Evolutionary conservation across 2,888 invertebrate species (phyloP).

Genomic region (Papilio demoleus): DNA sequence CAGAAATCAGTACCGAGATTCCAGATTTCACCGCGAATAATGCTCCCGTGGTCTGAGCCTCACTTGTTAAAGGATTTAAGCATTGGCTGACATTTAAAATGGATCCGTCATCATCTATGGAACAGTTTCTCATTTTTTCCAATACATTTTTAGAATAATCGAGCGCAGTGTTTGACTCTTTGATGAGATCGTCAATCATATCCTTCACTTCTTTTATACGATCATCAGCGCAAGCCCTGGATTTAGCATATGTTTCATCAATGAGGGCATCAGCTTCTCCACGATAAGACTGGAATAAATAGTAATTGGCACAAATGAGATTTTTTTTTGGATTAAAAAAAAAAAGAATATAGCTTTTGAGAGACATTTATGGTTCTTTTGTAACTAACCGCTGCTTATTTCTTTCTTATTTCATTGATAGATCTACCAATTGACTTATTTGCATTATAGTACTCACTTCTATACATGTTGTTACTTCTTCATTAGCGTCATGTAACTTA

Average conservation of each 20-base stretch:
- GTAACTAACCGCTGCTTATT: neutral
- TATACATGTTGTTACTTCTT: constrained; percentile 61
- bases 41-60: constrained; percentile 61
- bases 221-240: constrained; percentile 62
- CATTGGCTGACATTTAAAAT: constrained; percentile 62
- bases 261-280: constrained; percentile 59
- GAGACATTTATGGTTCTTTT: neutral
- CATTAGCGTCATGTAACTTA: constrained; percentile 56
- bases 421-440: neutral
- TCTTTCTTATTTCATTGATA: neutral
- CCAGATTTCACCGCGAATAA: constrained; percentile 60
- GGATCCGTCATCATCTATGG: constrained; percentile 51
- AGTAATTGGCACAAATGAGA: no score
- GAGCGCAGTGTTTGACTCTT: constrained; percentile 54
- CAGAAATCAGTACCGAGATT: constrained; percentile 55
- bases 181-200: constrained; percentile 54
- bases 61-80: constrained; percentile 60
- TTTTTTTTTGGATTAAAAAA: neutral
- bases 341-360: neutral
- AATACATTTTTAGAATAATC: constrained; percentile 55
- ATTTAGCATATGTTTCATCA: constrained; percentile 53
- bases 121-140: constrained; percentile 65
- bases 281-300: constrained; percentile 57
- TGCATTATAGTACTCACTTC: constrained; percentile 55
- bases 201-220: constrained; percentile 57